Base-by-base conservation (phyloP, 2,888 invertebrate genomes). In the Pycnomerus fuliginosus region DNA sequence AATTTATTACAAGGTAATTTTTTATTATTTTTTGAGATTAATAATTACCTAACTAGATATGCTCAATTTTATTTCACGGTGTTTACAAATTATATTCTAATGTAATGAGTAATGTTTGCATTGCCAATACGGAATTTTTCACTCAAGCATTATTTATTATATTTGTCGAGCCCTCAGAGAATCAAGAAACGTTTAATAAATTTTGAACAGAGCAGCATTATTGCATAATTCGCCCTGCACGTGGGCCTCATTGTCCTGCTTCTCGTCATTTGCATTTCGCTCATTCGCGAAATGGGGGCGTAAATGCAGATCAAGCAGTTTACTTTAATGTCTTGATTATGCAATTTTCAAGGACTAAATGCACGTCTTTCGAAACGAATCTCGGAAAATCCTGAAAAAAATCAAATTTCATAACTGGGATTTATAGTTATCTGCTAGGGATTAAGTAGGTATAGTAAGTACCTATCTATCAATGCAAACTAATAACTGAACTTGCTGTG, bases 91-190 rank as follows among this genome's bases (percentile, higher is more conserved):
- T 20, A 20, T 20, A 8, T 7, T 20, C 7, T 20, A 4, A 20
- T 20, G 7, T 41, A 34, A 29, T 33, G 34, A 41, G 34, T 41
- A 28, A 34, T 41, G 28, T 41, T 41, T 34, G 41, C 41, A 34
- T 34, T 34, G 41, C 31, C 2, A 32, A 38, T 13, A 17, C 31
- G 39, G 39, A 39, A 39, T 39, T 39, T 38, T 39, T 39, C 15
- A n/a, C n/a, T n/a, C n/a, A n/a, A n/a, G n/a, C n/a, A n/a, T n/a
- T n/a, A n/a, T n/a, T n/a, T n/a, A n/a, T n/a, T n/a, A n/a, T n/a
- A n/a, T n/a, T n/a, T n/a, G n/a, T n/a, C n/a, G n/a, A n/a, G n/a
- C n/a, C n/a, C n/a, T n/a, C n/a, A n/a, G n/a, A n/a, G 34, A 29
- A 33, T 40, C 40, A 33, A 17, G 32, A 40, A 32, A 7, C 12